Evolutionary conservation across 2,797 vertebrate species (phyloP).

Genomic region (Ibycter americanus): DNA sequence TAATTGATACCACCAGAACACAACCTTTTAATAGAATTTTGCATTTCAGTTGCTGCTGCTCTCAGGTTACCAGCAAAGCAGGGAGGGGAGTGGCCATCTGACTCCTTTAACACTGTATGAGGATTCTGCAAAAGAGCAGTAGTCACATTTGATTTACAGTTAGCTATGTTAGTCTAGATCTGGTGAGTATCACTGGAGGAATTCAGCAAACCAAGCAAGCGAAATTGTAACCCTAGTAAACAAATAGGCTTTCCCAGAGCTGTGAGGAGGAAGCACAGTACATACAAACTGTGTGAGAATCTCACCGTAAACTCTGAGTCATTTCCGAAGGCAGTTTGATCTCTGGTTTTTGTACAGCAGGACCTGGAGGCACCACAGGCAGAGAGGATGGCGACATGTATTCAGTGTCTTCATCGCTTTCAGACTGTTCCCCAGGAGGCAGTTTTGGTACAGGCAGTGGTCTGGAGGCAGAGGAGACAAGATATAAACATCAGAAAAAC

Average conservation of each 20-base stretch:
- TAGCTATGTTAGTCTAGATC: not conserved
- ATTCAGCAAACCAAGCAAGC: not conserved
- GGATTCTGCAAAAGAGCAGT: not conserved
- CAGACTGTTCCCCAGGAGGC: conserved; percentile 81
- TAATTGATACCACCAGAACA: not conserved
- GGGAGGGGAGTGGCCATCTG: not conserved
- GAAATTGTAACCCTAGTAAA: not conserved
- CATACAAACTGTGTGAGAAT: not conserved
- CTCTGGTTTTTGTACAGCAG: conserved; percentile 72
- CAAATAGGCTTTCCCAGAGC: not conserved
- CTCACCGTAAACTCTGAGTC: conserved; percentile 74
- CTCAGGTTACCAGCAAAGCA: not conserved
- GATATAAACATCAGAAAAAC: not conserved
- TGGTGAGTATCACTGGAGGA: not conserved
- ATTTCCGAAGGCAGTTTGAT: conserved; percentile 71
- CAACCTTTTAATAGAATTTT: not conserved
- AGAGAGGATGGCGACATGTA: conserved; percentile 96
- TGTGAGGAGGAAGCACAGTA: not conserved
- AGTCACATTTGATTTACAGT: not conserved
- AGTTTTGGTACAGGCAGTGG: conserved; percentile 79
- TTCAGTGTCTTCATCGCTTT: conserved; percentile 89
- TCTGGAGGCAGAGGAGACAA: conserved; percentile 69
- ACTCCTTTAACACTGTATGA: not conserved
- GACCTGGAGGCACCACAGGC: conserved; percentile 79
- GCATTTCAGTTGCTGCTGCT: not conserved